Evolutionary conservation across 2,113 vertebrate genomes (phyloP).

Genomic region (Meleagris gallopavo): DNA sequence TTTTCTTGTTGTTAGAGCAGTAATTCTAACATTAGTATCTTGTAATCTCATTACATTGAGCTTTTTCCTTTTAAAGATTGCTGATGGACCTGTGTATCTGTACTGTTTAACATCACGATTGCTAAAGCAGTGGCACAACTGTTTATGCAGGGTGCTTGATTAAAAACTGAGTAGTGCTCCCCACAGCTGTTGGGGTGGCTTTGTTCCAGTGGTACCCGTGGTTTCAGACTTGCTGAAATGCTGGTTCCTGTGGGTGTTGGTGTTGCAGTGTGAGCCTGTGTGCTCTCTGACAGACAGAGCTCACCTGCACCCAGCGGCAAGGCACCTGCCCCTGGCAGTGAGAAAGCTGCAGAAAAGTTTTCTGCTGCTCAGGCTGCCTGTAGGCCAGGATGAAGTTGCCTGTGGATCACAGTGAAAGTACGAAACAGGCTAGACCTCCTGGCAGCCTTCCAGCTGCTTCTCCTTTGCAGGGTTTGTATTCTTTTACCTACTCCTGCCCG

Average conservation of each 20-base stretch:
- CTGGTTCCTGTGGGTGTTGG: neutral
- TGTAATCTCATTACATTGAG: neutral
- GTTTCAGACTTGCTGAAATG: neutral
- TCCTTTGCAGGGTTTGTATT: slow-evolving; percentile 41
- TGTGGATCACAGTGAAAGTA: slow-evolving; percentile 20
- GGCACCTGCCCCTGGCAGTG: neutral
- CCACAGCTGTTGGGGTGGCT: accelerated
- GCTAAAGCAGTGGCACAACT: neutral
- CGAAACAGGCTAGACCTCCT: slow-evolving; percentile 13
- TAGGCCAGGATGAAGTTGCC: neutral
- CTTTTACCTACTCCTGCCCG: slow-evolving; percentile 32
- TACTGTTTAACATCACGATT: neutral
- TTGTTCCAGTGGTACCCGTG: neutral
- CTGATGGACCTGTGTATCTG: neutral
- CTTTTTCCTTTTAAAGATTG: neutral
- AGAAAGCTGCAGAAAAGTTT: neutral
- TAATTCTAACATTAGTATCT: neutral
- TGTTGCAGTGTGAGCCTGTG: neutral
- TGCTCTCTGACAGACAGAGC: neutral
- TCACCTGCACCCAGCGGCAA: neutral
- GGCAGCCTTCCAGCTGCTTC: slow-evolving; percentile 44
- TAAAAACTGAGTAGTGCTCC: neutral
- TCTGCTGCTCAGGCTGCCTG: neutral
- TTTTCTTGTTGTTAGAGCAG: neutral
- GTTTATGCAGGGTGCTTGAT: neutral